phyloP scores from a whole-genome alignment of 2,888 invertebrate genomes.

The Nemoura dubitans region DNA sequence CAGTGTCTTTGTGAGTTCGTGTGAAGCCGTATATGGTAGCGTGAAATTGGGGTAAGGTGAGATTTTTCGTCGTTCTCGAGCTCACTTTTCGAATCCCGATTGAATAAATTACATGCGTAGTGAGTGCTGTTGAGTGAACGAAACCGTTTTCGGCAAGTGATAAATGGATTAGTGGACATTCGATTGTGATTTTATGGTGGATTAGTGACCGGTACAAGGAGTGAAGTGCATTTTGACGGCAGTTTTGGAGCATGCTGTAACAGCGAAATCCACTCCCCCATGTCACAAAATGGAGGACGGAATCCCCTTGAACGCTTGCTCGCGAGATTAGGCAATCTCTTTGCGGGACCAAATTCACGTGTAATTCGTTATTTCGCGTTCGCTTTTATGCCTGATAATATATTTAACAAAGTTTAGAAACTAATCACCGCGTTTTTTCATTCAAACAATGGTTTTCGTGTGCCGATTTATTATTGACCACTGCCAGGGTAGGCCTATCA shows the following conservation, averaged over 20 bases:
- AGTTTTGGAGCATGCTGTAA: slow-evolving; percentile 53
- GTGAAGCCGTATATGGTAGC: slow-evolving; percentile 52
- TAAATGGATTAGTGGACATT: slow-evolving; percentile 43
- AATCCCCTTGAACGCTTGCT: slow-evolving; percentile 52
- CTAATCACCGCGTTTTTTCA: slow-evolving; percentile 18
- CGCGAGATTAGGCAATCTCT: slow-evolving; percentile 44
- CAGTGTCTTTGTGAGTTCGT: slow-evolving; percentile 47
- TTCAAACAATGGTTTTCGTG: slow-evolving; percentile 20
- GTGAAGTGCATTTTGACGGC: slow-evolving; percentile 50
- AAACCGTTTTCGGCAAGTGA: slow-evolving; percentile 30
- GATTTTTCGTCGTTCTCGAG: slow-evolving; percentile 51
- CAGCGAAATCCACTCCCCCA: slow-evolving; percentile 53
- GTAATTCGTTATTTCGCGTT: slow-evolving; percentile 12
- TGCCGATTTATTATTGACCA: slow-evolving; percentile 36
- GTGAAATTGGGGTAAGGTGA: slow-evolving; percentile 52
- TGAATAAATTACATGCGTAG: slow-evolving; percentile 50
- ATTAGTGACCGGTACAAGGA: slow-evolving; percentile 39
- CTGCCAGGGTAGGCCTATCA: slow-evolving; percentile 37
- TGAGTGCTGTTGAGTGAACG: slow-evolving; percentile 41
- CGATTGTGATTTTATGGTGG: slow-evolving; percentile 41
- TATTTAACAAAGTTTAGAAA: slow-evolving; percentile 3
- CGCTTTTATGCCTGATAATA: slow-evolving; percentile 31
- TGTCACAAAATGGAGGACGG: slow-evolving; percentile 54
- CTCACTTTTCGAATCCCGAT: slow-evolving; percentile 52
- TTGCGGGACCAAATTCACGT: slow-evolving; percentile 23